Evolutionary conservation across 2,888 invertebrate genomes (phyloP).

Genomic region (Tanaodytes sp.): DNA sequence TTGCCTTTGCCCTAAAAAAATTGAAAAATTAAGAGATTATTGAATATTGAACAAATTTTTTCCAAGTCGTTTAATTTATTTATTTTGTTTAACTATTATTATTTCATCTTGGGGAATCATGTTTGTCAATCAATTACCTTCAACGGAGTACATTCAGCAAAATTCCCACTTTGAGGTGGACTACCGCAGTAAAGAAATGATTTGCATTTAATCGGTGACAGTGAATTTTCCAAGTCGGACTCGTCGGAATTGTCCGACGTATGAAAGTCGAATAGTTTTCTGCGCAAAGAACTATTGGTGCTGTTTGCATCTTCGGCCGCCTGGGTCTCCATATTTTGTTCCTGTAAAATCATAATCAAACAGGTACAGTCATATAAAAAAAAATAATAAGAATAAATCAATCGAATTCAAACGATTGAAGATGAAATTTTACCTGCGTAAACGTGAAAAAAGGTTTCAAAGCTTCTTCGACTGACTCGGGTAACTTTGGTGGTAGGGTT

Average conservation of each 20-base stretch:
- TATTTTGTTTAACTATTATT: no score
- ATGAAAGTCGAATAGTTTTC: conserved; percentile 68
- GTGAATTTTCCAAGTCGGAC: conserved; percentile 58
- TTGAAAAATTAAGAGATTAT: not conserved
- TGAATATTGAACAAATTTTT: no score
- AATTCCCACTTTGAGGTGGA: conserved; percentile 68
- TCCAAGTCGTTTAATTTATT: no score
- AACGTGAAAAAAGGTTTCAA: conserved; percentile 79
- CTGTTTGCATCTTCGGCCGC: conserved; percentile 68
- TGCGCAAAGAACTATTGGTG: conserved; percentile 65
- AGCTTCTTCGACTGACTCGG: conserved; percentile 77
- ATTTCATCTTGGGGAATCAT: no score
- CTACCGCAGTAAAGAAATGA: conserved; percentile 58
- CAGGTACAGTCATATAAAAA: no score
- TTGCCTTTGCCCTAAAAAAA: conserved; percentile 33
- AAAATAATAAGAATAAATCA: no score
- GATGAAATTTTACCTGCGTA: conserved; percentile 73
- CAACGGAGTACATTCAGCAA: no score
- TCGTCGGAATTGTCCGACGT: conserved; percentile 59
- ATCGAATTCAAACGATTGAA: no score
- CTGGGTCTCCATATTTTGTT: conserved; percentile 66
- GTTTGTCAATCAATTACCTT: no score
- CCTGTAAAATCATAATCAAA: conserved; percentile 59
- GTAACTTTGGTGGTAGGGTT: conserved; percentile 78
- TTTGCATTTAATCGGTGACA: conserved; percentile 62